phyloP scores from a whole-genome alignment of 2,797 vertebrate genomes.

The Enteromius fasciolatus region DNA sequence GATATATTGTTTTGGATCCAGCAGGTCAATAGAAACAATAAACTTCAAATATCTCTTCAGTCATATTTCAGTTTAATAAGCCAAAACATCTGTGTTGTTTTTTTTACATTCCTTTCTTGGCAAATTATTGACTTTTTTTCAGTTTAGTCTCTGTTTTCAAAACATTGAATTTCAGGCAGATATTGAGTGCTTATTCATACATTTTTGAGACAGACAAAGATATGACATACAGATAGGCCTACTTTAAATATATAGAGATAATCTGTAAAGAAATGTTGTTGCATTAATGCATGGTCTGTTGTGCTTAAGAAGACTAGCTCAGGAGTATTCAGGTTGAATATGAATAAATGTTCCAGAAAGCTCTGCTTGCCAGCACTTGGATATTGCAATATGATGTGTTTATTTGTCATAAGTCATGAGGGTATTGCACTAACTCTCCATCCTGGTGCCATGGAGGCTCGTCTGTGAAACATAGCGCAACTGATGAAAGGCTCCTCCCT shows the following conservation, averaged over 20 bases:
- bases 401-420: conserved; percentile 46
- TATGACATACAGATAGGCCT: neutral
- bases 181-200: neutral
- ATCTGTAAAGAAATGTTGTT: neutral
- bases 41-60: conserved; percentile 19
- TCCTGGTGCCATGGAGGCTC: neutral
- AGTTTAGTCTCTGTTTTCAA: neutral
- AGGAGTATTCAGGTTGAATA: conserved; percentile 1
- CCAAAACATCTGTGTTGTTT: neutral
- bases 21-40: conserved; percentile 35
- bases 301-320: neutral
- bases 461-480: conserved; percentile 37
- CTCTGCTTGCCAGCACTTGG: conserved; percentile 19
- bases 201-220: neutral
- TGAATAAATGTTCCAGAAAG: conserved; percentile 21
- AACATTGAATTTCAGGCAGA: neutral
- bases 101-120: neutral
- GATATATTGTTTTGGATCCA: conserved; percentile 25
- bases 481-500: conserved; percentile 37
- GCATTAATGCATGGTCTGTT: neutral
- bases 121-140: conserved; percentile 13
- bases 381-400: conserved; percentile 42
- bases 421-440: conserved; percentile 21
- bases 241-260: neutral
- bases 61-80: conserved; percentile 30